Percentiles rank a stretch among this genome's conserved stretches.
phyloP scores from a whole-genome alignment of 2,797 vertebrate species.

The Molossus alvarezi region DNA sequence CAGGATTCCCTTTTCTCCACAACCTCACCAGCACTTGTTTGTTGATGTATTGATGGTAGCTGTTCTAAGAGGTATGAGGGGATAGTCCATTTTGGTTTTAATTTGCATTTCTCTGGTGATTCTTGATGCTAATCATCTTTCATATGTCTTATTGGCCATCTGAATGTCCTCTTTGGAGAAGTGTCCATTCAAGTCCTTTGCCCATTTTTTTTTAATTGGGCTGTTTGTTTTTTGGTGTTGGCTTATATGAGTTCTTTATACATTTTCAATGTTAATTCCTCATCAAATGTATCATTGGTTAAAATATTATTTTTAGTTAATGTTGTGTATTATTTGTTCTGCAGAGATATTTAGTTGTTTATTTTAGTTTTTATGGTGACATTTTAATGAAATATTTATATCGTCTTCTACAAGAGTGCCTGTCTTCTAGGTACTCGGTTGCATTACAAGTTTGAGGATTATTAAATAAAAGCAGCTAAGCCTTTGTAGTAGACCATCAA shows the following conservation, averaged over 20 bases:
- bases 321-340: neutral
- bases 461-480: neutral
- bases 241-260: neutral
- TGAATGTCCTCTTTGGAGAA: neutral
- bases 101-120: neutral
- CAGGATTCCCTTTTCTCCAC: neutral
- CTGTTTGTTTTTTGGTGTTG: neutral
- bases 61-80: neutral
- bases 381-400: neutral
- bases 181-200: neutral
- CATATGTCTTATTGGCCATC: neutral
- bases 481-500: neutral
- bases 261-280: neutral
- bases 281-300: neutral
- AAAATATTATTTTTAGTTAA: constrained; percentile 8
- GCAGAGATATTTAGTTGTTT: neutral
- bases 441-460: neutral
- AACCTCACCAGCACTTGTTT: neutral
- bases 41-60: neutral
- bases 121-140: neutral
- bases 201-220: neutral
- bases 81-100: neutral
- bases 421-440: neutral
- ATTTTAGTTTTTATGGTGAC: neutral
- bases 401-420: neutral